Evolutionary conservation across 2,113 vertebrate species (phyloP).

Genomic region (Mesitornis unicolor): DNA sequence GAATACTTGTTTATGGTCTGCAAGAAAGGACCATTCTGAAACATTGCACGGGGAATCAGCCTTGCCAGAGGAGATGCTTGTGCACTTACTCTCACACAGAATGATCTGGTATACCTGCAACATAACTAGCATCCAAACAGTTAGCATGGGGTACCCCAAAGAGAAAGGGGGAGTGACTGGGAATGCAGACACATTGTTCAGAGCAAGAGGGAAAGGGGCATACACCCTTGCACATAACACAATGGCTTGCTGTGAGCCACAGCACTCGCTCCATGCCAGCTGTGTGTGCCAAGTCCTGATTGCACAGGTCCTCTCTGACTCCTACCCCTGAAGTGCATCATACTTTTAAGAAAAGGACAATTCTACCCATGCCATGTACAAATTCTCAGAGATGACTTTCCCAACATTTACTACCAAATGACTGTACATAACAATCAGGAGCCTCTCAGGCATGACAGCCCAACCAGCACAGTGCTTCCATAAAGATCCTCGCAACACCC

Average conservation of each 20-base stretch:
- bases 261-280: neutral
- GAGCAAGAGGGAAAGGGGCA: neutral
- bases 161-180: neutral
- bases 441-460: neutral
- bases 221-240: fast-evolving
- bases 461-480: neutral
- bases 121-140: neutral
- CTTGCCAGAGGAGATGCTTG: neutral
- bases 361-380: neutral
- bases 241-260: neutral
- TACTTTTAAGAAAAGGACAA: neutral
- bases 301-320: neutral
- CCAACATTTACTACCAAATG: neutral
- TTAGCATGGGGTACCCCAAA: neutral
- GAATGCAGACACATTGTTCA: neutral
- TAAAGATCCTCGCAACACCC: neutral
- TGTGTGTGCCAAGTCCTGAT: fast-evolving
- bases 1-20: neutral
- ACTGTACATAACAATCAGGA: neutral
- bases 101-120: neutral
- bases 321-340: neutral
- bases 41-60: neutral
- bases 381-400: neutral
- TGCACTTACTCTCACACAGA: neutral
- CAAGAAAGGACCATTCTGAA: neutral